Percentiles rank a stretch among this genome's conserved stretches.
Evolutionary conservation across 2,888 invertebrate species (phyloP).

Genomic region (Gibbula magus): DNA sequence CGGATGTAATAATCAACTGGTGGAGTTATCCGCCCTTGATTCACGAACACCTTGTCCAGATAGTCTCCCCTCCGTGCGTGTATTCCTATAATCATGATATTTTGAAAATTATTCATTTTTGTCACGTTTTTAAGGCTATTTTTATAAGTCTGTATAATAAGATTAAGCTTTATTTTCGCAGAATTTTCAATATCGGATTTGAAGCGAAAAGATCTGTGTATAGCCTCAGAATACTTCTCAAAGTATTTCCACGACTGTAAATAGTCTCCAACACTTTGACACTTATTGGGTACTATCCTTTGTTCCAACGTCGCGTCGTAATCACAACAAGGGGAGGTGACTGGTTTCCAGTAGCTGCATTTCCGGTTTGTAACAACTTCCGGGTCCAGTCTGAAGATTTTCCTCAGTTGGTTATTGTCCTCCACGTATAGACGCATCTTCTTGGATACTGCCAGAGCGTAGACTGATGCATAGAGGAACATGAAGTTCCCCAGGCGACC

Average conservation of each 20-base stretch:
- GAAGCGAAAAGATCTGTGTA: conserved; percentile 9
- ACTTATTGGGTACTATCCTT: neutral
- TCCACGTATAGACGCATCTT: neutral
- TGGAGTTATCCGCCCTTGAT: conserved; percentile 11
- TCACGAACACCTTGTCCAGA: neutral
- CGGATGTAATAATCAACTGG: neutral
- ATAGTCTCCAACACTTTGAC: neutral
- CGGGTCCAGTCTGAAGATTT: neutral
- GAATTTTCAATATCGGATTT: neutral
- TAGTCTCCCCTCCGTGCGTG: neutral
- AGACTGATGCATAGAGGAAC: neutral
- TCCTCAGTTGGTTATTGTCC: neutral
- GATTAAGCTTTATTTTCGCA: neutral
- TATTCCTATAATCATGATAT: neutral
- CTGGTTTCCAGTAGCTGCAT: neutral
- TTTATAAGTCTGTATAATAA: neutral
- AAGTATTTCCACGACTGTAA: neutral
- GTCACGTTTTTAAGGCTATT: neutral
- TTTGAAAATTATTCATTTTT: no score
- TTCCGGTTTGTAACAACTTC: neutral
- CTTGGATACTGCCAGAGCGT: neutral
- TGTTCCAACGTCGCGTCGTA: neutral
- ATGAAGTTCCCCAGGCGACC: neutral
- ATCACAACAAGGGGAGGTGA: neutral
- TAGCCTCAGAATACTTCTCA: neutral